Conservation (phyloP, 2,113 vertebrate species). For the Gadus macrocephalus region DNA sequence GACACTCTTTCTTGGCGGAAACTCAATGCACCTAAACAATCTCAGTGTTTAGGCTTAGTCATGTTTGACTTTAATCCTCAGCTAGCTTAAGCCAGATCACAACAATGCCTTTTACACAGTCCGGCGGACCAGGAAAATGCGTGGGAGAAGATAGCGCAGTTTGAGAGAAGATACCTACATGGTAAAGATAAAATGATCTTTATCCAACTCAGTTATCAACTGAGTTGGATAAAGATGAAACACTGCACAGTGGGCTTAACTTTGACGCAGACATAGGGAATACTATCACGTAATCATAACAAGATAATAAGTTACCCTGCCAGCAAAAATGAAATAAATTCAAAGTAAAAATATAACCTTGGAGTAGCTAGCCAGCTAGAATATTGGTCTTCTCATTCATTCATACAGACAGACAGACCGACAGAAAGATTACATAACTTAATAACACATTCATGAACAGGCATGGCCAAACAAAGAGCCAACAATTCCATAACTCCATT, state of each 20-base stretch:
- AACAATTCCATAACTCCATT: too few relatives aligned
- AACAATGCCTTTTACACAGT: constrained; percentile 30
- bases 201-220: constrained; percentile 54
- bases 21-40: constrained; percentile 45
- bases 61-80: constrained; percentile 61
- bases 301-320: too few relatives aligned
- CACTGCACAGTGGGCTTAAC: background rate
- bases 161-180: constrained; percentile 39
- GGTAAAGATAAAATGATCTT: constrained; percentile 45
- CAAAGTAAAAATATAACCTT: too few relatives aligned
- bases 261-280: too few relatives aligned
- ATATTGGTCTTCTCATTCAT: background rate
- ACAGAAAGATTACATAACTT: background rate
- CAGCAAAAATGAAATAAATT: too few relatives aligned
- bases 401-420: background rate
- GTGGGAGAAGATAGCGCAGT: constrained; percentile 30
- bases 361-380: too few relatives aligned
- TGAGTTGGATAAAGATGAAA: too few relatives aligned
- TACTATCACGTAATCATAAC: too few relatives aligned
- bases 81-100: constrained; percentile 40
- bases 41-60: constrained; percentile 49
- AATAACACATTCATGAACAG: too few relatives aligned
- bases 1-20: constrained; percentile 47
- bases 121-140: constrained; percentile 35
- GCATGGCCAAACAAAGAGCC: too few relatives aligned